Evolutionary conservation across 1,140 invertebrate species (phyloP).

Genomic region (Bombus haemorrhoidalis): DNA sequence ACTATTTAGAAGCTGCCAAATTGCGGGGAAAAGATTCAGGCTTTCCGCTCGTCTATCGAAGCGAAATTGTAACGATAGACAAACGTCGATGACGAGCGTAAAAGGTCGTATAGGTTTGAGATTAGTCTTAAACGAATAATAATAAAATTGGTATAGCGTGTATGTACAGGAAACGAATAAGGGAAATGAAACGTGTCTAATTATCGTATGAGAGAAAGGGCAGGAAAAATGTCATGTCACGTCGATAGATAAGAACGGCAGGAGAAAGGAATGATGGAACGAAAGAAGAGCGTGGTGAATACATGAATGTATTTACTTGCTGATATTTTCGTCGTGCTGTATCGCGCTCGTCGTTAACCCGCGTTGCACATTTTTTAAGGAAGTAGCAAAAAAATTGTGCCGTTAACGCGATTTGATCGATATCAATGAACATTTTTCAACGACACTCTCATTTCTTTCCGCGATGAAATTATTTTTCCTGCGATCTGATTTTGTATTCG

Average conservation of each 20-base stretch:
- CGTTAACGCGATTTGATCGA: neutral
- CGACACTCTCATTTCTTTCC: no score
- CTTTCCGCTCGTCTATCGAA: no score
- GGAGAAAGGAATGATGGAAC: neutral
- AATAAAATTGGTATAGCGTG: neutral
- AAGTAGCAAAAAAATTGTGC: neutral
- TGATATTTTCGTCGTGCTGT: neutral
- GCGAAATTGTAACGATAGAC: no score
- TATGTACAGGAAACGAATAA: neutral
- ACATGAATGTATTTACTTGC: neutral
- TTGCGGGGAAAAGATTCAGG: no score
- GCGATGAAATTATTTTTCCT: neutral
- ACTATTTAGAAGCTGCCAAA: no score
- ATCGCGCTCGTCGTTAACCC: conserved; percentile 2
- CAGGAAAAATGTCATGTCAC: no score
- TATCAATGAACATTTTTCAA: neutral
- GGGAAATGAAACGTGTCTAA: neutral
- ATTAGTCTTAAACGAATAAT: no score
- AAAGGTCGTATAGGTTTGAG: no score
- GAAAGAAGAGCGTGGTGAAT: neutral
- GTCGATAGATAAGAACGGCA: neutral
- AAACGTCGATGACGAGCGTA: no score
- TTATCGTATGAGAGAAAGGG: no score
- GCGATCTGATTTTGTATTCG: no score
- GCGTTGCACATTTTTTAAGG: neutral